Evolutionary conservation across 1,140 invertebrate species (phyloP), one percentile per base, ranked within the genome.

Genomic region (Patella vulgata): DNA sequence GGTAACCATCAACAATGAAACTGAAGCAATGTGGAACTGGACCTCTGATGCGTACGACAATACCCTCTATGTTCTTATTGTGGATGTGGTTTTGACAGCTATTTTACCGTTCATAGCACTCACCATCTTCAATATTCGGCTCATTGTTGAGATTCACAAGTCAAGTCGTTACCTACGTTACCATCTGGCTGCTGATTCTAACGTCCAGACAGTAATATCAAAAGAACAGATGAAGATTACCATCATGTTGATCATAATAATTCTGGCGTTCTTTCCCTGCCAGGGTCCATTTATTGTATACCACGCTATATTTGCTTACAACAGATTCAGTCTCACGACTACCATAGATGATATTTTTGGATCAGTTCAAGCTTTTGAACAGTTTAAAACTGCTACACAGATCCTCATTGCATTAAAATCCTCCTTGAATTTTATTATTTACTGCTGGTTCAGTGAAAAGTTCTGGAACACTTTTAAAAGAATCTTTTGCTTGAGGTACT

Each of bases 391-490:
- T n/a, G 36, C 74, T 12, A 52, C 88, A 73, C 91, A 91, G 75
- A 85, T 91, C 31, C 78, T 93, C 30, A 81, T 90, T 11, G 87
- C 88, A 12, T 79, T 92, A 23, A 91, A 92, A 82, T 90, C 91
- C 1, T 77, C 90, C 11, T 72, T 81, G 9, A 92, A 92, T 84
- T 92, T 93, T 80, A 86, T 92, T 48, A 82, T 93, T 28, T 93
- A 92, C 80, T 92, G 91, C 75, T 89, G 90, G 62, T 87, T 92
- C 73, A 91, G 89, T 66, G 90, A 91, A 78, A 91, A 91, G 70
- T 93, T 92, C 82, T 87, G 91, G 58, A 88, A 87, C 59, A 92
- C 91, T 9, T 90, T 92, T 68, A 85, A 89, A 60, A 78, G 87
- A 40, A 86, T 91, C 4, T 91, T 92, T 75, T 89, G 88, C 50